These are phyloP conservation scores for Theretra japonica DNA, from an alignment of 2,888 invertebrate genomes.

Conservation along the genomic window DNA sequence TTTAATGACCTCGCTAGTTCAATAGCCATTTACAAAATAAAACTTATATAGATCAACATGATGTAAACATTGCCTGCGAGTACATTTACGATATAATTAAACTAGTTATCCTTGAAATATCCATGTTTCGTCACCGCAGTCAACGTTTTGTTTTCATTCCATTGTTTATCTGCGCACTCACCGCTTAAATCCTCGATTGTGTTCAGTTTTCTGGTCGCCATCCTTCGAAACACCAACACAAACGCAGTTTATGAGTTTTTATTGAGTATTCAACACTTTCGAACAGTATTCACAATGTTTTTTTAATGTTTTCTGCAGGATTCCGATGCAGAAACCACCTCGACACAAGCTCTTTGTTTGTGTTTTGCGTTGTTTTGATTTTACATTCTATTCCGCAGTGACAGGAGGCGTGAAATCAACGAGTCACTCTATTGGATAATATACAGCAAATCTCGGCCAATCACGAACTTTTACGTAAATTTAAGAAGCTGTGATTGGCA, in stretches of 20 bases:
- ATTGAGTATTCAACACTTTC: conserved; percentile 20
- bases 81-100: conserved; percentile 20
- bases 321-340: conserved; percentile 25
- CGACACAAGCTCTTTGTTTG: conserved; percentile 32
- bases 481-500: conserved; percentile 49
- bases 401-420: conserved; percentile 23
- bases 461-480: neutral
- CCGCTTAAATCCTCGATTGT: conserved; percentile 81
- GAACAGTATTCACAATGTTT: conserved; percentile 1
- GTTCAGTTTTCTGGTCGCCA: conserved; percentile 78
- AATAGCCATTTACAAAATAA: conserved; percentile 10
- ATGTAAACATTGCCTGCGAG: conserved; percentile 16
- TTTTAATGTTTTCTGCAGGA: conserved; percentile 17
- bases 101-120: conserved; percentile 32
- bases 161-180: conserved; percentile 74
- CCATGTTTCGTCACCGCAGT: conserved; percentile 53
- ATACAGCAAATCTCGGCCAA: neutral
- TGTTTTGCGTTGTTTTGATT: conserved; percentile 35
- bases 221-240: conserved; percentile 51
- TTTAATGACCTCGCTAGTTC: conserved; percentile 51
- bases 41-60: neutral
- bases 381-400: conserved; percentile 26
- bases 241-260: conserved; percentile 22
- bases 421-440: conserved; percentile 13
- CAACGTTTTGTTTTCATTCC: conserved; percentile 54